Evolutionary conservation across 2,113 vertebrate genomes (phyloP).

Genomic region (Phylloscopus trochilus): DNA sequence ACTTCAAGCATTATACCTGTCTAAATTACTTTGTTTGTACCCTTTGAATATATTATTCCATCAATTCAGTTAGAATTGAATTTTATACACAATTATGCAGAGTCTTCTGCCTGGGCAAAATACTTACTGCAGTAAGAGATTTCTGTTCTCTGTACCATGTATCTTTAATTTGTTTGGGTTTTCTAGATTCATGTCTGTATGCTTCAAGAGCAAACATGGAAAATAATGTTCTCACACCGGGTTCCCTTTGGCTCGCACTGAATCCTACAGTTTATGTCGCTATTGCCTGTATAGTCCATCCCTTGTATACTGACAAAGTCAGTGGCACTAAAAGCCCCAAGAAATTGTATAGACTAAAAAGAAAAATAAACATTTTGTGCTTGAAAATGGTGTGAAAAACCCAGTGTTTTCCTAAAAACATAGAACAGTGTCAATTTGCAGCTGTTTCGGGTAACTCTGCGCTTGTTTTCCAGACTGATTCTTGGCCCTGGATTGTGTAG

Average conservation of each 20-base stretch:
- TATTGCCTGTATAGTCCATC: constrained; percentile 76
- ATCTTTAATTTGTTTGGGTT: constrained; percentile 73
- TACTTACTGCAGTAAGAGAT: constrained; percentile 84
- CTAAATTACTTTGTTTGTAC: constrained; percentile 73
- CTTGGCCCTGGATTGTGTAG: not conserved
- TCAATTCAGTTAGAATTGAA: constrained; percentile 88
- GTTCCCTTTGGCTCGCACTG: constrained; percentile 70
- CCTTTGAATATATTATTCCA: constrained; percentile 79
- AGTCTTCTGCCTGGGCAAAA: constrained; percentile 83
- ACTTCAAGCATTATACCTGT: constrained; percentile 64
- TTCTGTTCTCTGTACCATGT: constrained; percentile 86
- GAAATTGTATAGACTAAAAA: constrained; percentile 84
- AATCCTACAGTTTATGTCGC: constrained; percentile 70
- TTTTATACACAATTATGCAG: constrained; percentile 85
- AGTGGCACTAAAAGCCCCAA: constrained; percentile 80
- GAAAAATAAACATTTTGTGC: constrained; percentile 97
- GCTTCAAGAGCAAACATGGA: constrained; percentile 73
- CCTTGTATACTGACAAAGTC: constrained; percentile 76
- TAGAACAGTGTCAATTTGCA: constrained; percentile 6
- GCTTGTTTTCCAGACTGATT: not conserved
- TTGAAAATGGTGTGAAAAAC: constrained; percentile 77
- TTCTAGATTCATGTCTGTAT: constrained; percentile 73
- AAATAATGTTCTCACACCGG: constrained; percentile 61
- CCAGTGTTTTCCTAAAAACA: constrained; percentile 36
- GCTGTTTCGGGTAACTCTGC: not conserved